Percentiles rank a stretch among this genome's conserved stretches.
phyloP scores from a whole-genome alignment of 1,140 invertebrate species.

The Orius insidiosus region DNA sequence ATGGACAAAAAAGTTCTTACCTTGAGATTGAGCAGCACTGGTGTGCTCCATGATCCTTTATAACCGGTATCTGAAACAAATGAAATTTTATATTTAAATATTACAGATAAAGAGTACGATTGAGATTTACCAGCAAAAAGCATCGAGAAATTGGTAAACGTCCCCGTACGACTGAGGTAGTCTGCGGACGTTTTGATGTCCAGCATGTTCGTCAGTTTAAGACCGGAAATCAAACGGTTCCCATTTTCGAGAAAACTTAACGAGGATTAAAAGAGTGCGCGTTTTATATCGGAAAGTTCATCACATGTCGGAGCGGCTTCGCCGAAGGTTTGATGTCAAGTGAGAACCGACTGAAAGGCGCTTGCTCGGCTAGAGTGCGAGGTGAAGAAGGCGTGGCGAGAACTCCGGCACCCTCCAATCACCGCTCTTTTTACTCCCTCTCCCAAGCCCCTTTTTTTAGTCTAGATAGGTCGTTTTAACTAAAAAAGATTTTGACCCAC shows the following conservation, averaged over 20 bases:
- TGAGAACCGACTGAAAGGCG: slow-evolving; percentile 8
- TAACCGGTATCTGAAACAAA: slow-evolving; percentile 42
- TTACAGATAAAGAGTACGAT: not conserved
- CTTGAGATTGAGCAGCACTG: slow-evolving; percentile 35
- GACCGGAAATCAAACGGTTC: not conserved
- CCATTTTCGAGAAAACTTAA: too few species aligned
- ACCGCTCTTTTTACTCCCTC: slow-evolving; percentile 6
- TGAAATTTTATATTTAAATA: slow-evolving; percentile 11
- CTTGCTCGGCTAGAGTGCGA: not conserved
- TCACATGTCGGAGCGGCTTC: slow-evolving; percentile 8
- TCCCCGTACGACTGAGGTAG: slow-evolving; percentile 36
- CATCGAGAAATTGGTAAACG: slow-evolving; percentile 44
- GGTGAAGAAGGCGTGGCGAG: slow-evolving; percentile 10
- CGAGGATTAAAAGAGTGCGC: too few species aligned
- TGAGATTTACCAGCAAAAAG: slow-evolving; percentile 39
- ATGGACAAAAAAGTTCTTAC: slow-evolving; percentile 22
- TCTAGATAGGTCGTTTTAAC: too few species aligned
- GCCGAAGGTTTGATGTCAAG: slow-evolving; percentile 8
- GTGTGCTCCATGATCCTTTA: slow-evolving; percentile 45
- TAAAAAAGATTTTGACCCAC: too few species aligned
- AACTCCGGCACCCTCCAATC: slow-evolving; percentile 7
- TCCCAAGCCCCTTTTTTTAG: not conserved
- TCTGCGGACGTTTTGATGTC: slow-evolving; percentile 42
- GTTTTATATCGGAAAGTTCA: not conserved
- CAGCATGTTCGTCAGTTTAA: slow-evolving; percentile 28